Conservation (phyloP, 1,140 invertebrate species). For the Cotesia chilonis region DNA sequence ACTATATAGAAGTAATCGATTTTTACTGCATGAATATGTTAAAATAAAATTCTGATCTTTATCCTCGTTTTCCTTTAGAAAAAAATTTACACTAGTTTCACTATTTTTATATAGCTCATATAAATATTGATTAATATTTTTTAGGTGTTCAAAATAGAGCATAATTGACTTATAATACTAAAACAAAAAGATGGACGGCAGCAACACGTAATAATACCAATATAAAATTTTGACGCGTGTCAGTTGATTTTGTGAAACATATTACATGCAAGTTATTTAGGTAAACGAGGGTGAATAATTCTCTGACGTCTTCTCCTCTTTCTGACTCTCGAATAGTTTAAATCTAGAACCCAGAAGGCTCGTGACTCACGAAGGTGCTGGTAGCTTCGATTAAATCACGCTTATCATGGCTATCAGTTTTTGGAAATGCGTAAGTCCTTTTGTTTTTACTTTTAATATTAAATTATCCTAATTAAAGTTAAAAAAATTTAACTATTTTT, state of each 20-base stretch:
- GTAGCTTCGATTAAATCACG: constrained; percentile 1
- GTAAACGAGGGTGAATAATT: constrained; percentile 21
- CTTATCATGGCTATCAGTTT: constrained; percentile 37
- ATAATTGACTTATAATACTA: not conserved
- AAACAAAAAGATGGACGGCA: not conserved
- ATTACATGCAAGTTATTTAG: constrained; percentile 10
- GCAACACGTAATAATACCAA: constrained; percentile 19
- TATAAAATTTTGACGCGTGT: constrained; percentile 24
- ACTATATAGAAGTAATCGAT: constrained; percentile 30
- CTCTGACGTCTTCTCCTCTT: not conserved
- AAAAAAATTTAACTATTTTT: no score
- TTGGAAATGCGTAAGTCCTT: constrained; percentile 38
- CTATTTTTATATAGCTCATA: not conserved
- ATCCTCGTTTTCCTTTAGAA: not conserved
- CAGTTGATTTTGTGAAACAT: constrained; percentile 30
- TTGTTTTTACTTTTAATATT: not conserved
- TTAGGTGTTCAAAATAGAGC: no score
- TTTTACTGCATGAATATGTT: constrained; percentile 32
- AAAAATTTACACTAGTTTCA: not conserved
- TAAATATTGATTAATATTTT: no score
- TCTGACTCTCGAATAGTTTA: constrained; percentile 17
- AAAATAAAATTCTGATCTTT: constrained; percentile 20
- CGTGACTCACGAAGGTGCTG: constrained; percentile 31
- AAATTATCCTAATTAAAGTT: not conserved
- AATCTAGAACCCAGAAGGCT: constrained; percentile 1